phyloP scores from a whole-genome alignment of 2,888 invertebrate genomes.

The Rapana venosa region DNA sequence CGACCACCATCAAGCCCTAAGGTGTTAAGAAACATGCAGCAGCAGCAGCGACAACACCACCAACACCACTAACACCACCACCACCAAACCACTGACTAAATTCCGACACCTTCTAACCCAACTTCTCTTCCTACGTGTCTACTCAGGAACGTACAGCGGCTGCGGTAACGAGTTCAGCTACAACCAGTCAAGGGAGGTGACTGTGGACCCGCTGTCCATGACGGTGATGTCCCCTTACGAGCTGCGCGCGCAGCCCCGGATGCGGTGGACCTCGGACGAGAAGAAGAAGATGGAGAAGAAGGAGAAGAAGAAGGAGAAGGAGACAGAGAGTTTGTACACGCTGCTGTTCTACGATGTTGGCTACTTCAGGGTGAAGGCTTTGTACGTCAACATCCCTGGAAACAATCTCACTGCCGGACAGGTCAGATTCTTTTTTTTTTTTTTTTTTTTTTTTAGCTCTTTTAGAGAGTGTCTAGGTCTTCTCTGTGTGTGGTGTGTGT shows the following conservation, averaged over 20 bases:
- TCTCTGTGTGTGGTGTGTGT: too few species aligned
- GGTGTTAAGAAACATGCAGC: too few species aligned
- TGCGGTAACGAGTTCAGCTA: conserved; percentile 44
- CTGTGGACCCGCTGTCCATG: conserved; percentile 47
- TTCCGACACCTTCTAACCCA: too few species aligned
- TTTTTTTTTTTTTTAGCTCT: too few species aligned
- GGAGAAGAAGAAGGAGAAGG: background rate
- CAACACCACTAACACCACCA: too few species aligned
- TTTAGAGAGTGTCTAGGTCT: too few species aligned
- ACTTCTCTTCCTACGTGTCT: too few species aligned
- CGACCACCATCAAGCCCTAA: too few species aligned
- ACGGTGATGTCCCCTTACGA: conserved; percentile 45
- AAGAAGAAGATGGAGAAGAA: background rate
- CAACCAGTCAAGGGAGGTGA: conserved; percentile 33
- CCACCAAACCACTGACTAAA: too few species aligned
- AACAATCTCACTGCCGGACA: conserved; percentile 45
- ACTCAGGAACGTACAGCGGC: conserved; percentile 43
- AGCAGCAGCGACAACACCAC: too few species aligned
- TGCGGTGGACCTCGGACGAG: conserved; percentile 39
- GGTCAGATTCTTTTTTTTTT: conserved; percentile 34
- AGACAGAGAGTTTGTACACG: conserved; percentile 45
- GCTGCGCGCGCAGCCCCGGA: conserved; percentile 40
- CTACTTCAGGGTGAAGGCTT: conserved; percentile 46
- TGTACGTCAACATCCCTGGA: conserved; percentile 53
- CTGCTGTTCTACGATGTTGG: conserved; percentile 53